These are phyloP conservation scores for Manacus vitellinus DNA, from an alignment of 2,113 vertebrate genomes.

Conservation along the genomic window DNA sequence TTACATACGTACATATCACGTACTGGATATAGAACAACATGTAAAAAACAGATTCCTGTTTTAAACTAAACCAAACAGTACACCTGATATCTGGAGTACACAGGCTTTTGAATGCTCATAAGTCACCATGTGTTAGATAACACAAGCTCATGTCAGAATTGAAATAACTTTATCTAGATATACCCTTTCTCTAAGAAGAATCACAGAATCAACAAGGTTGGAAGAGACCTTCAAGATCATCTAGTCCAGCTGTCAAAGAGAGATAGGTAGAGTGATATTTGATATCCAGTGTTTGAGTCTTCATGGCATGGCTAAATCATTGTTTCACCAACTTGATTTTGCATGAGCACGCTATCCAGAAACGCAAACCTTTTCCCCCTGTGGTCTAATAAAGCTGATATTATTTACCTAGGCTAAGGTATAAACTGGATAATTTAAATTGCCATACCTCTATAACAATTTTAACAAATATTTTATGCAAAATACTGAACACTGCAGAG, in stretches of 20 bases:
- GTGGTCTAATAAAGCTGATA: neutral
- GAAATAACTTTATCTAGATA: neutral
- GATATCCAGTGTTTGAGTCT: neutral
- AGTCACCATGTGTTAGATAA: neutral
- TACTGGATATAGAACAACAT: neutral
- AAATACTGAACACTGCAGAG: neutral
- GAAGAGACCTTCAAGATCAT: no score
- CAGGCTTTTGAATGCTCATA: neutral
- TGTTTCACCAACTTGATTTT: neutral
- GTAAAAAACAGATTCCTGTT: neutral
- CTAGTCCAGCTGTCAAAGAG: no score
- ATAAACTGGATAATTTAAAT: neutral
- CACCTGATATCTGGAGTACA: neutral
- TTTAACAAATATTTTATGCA: neutral
- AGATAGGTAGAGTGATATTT: neutral
- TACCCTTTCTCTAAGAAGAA: neutral
- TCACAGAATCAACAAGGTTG: no score
- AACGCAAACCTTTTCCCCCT: neutral
- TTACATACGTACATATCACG: neutral
- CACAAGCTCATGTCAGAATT: neutral
- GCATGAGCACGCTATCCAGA: neutral
- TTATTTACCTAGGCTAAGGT: neutral
- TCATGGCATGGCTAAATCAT: neutral
- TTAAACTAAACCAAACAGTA: neutral
- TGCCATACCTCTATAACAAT: neutral